phyloP scores from a whole-genome alignment of 1,140 invertebrate species.

The Macrosteles quadrilineatus region DNA sequence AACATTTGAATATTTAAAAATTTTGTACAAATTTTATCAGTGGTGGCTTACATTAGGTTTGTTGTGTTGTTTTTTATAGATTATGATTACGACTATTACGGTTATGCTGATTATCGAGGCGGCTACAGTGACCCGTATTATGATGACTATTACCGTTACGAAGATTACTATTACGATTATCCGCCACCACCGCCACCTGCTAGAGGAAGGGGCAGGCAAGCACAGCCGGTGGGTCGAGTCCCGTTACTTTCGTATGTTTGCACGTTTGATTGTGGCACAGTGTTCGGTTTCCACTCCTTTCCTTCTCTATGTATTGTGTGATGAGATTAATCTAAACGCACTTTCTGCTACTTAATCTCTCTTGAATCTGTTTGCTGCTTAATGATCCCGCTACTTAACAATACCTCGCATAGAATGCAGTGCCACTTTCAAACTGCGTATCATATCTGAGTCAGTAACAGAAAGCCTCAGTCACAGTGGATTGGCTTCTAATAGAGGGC shows the following conservation, averaged over 20 bases:
- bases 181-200: conserved; percentile 62
- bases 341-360: conserved; percentile 19
- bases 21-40: conserved; percentile 21
- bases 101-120: conserved; percentile 93
- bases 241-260: conserved; percentile 41
- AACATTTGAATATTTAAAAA: conserved; percentile 25
- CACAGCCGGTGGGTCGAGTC: conserved; percentile 52
- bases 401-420: conserved; percentile 41
- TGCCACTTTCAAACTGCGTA: conserved; percentile 64
- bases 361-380: conserved; percentile 4
- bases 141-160: conserved; percentile 89
- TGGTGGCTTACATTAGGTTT: conserved; percentile 59
- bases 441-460: conserved; percentile 65
- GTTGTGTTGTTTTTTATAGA: conserved; percentile 82
- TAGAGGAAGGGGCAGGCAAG: conserved; percentile 71
- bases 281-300: conserved; percentile 49
- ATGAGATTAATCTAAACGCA: conserved; percentile 5
- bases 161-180: conserved; percentile 92
- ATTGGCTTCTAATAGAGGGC: conserved; percentile 47
- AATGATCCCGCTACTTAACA: conserved; percentile 8
- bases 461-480: conserved; percentile 47
- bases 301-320: background rate
- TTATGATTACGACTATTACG: conserved; percentile 96
- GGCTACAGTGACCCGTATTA: conserved; percentile 93
- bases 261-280: conserved; percentile 59